Evolutionary conservation across 2,797 vertebrate genomes (phyloP).

Genomic region (Nyctibius grandis): DNA sequence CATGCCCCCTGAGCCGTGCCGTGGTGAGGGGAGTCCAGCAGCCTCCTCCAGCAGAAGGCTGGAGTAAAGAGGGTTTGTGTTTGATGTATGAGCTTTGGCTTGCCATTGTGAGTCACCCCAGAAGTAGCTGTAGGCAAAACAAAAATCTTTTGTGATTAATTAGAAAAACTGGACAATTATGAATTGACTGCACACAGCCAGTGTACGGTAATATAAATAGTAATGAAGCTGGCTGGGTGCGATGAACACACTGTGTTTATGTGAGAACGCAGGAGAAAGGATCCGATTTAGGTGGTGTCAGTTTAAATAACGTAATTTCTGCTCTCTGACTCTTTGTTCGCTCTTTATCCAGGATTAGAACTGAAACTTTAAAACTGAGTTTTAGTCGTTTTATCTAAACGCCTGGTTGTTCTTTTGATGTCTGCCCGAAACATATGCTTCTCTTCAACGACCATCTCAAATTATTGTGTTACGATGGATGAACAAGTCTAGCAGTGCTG

Average conservation of each 20-base stretch:
- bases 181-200: constrained; percentile 82
- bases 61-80: constrained; percentile 74
- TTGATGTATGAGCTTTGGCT: constrained; percentile 87
- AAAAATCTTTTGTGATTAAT: constrained; percentile 94
- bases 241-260: constrained; percentile 70
- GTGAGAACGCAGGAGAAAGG: constrained; percentile 68
- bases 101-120: constrained; percentile 84
- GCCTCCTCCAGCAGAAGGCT: constrained; percentile 76
- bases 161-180: constrained; percentile 91
- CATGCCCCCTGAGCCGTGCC: constrained; percentile 64
- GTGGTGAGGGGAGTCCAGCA: constrained; percentile 51
- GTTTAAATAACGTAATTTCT: constrained; percentile 71
- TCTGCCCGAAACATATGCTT: constrained; percentile 46
- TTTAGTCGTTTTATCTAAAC: constrained; percentile 46
- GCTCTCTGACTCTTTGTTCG: constrained; percentile 61
- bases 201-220: constrained; percentile 82
- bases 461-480: constrained; percentile 43
- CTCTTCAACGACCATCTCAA: constrained; percentile 40
- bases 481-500: constrained; percentile 45
- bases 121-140: constrained; percentile 85
- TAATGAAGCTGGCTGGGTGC: constrained; percentile 79
- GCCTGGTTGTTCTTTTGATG: constrained; percentile 42
- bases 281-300: constrained; percentile 68
- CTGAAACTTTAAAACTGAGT: constrained; percentile 58
- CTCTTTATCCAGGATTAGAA: constrained; percentile 46